phyloP scores from a whole-genome alignment of 2,113 vertebrate genomes.

The Lampris megalopsis region DNA sequence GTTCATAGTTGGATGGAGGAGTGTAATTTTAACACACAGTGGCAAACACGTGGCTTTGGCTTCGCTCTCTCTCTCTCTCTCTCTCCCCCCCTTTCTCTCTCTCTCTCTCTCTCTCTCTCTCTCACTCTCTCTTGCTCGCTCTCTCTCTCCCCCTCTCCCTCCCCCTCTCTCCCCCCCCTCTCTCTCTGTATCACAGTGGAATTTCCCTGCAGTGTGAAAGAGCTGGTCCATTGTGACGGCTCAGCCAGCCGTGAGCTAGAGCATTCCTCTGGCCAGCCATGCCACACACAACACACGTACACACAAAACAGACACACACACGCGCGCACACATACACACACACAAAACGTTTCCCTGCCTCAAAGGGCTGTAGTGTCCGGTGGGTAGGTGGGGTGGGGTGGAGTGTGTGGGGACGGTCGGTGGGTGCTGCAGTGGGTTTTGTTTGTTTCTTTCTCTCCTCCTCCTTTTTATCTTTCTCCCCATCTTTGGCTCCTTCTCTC shows the following conservation, averaged over 20 bases:
- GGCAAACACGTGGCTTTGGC: slow-evolving; percentile 67
- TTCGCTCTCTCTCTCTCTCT: slow-evolving; percentile 59
- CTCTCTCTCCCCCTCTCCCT: slow-evolving; percentile 41
- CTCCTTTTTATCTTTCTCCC: not conserved
- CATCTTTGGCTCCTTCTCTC: not conserved
- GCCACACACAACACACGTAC: slow-evolving; percentile 76
- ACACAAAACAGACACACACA: slow-evolving; percentile 20
- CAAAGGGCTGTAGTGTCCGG: slow-evolving; percentile 67
- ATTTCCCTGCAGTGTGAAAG: slow-evolving; percentile 84
- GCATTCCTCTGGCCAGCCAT: slow-evolving; percentile 81
- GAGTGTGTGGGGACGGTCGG: slow-evolving; percentile 2
- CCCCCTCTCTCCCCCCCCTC: slow-evolving; percentile 39
- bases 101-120: slow-evolving; percentile 10
- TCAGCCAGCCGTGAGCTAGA: slow-evolving; percentile 80
- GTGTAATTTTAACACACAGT: slow-evolving; percentile 67
- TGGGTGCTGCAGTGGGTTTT: slow-evolving; percentile 41
- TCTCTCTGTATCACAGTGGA: slow-evolving; percentile 74
- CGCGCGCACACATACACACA: slow-evolving; percentile 60
- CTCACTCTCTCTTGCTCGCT: not conserved
- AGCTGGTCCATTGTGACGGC: slow-evolving; percentile 82
- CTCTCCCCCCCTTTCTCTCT: slow-evolving; percentile 16
- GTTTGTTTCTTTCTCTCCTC: slow-evolving; percentile 31
- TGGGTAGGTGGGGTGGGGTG: slow-evolving; percentile 23
- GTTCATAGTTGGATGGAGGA: slow-evolving; percentile 30
- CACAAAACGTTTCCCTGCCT: slow-evolving; percentile 61